Base-by-base conservation (phyloP, 2,113 vertebrate species). In the Rostratula benghalensis region DNA sequence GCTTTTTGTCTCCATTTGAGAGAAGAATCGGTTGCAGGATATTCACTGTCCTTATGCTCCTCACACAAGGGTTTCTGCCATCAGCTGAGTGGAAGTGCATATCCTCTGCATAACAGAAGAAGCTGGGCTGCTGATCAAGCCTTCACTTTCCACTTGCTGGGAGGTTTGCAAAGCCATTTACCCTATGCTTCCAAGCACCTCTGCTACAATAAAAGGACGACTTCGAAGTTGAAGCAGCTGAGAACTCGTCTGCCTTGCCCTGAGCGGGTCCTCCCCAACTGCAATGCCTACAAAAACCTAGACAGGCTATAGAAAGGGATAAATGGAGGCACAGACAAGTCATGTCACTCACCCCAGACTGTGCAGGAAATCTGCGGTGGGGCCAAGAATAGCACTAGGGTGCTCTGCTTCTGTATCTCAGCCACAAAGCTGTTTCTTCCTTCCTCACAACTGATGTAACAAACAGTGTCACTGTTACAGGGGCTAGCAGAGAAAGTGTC, bases 171-270 rank as follows among this genome's bases (percentile, higher is more conserved):
- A 43, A 43, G 19, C 5, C 2, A 56, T 64, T 87, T 37, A 8
- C 2, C 0, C 17, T 27, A 10, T 27, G 11, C 17, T 35, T 35
- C 25, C n/a, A 10, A 20, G 14, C 0, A 0, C 14, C 21, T 87
- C 41, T 41, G 71, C 54, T 18, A 13, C 83, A 88, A 74, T n/a
- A 37, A 77, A 90, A 78, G 6, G 17, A 7, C 9, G 7, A 22
- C 20, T 76, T 50, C 15, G 41, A 28, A 53, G 35, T 1, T 37
- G 41, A 69, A 39, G 50, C 24, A 56, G 46, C 18, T 11, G 77
- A 90, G 17, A 8, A 3, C 37, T 87, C 53, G 6, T 41, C 77
- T 85, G 37, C 60, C 64, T 83, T 63, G 51, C 41, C n/a, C 54
- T 28, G 33, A 67, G 22, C 45, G 35, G 37, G 28, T 79, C 17